Conservation (phyloP, 2,797 vertebrate species). For the Lindbergichthys nudifrons region DNA sequence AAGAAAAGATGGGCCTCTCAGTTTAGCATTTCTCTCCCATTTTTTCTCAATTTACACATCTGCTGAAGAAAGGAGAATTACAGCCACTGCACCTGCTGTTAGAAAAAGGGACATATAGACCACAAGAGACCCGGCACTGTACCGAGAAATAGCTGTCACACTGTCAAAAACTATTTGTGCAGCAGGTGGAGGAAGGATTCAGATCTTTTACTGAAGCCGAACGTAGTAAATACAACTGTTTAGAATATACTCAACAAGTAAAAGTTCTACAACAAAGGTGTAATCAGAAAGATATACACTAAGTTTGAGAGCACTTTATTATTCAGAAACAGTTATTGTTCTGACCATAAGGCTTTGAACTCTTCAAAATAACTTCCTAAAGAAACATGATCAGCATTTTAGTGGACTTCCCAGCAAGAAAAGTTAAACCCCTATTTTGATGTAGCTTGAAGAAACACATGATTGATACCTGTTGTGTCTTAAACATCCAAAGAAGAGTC, state of each 20-base stretch:
- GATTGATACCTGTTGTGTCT: background rate
- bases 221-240: background rate
- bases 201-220: conserved; percentile 4
- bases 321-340: background rate
- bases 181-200: conserved; percentile 31
- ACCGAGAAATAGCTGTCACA: conserved; percentile 65
- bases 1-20: conserved; percentile 83
- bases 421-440: background rate
- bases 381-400: background rate
- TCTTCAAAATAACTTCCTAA: background rate
- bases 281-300: background rate
- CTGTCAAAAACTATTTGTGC: conserved; percentile 73
- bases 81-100: conserved; percentile 80
- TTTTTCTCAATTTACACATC: conserved; percentile 82
- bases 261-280: background rate
- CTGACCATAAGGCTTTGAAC: background rate
- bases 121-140: conserved; percentile 48
- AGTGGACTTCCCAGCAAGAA: background rate
- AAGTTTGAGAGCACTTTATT: background rate
- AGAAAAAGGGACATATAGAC: conserved; percentile 47
- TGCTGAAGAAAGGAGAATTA: conserved; percentile 79
- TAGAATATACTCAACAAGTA: background rate
- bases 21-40: conserved; percentile 81
- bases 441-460: conserved; percentile 1
- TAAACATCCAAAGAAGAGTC: background rate